phyloP scores from a whole-genome alignment of 2,888 invertebrate species.

The Lissonota sp. region DNA sequence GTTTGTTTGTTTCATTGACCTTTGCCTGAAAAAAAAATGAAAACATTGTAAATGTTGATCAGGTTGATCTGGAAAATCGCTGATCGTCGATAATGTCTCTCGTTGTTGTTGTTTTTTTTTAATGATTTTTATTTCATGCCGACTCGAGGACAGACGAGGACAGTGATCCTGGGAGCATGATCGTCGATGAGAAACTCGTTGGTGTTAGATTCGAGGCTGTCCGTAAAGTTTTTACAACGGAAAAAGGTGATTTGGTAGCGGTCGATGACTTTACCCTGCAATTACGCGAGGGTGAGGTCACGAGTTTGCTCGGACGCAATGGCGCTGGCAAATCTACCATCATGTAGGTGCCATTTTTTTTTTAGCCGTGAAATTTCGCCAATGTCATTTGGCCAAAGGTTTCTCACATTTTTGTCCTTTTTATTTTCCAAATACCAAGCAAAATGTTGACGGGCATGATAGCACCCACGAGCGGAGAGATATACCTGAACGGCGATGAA shows the following conservation, averaged over 20 bases:
- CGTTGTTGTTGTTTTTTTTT: too few species aligned
- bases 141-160: slow-evolving; percentile 73
- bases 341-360: slow-evolving; percentile 89
- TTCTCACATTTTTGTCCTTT: too few species aligned
- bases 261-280: slow-evolving; percentile 91
- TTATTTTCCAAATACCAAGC: too few species aligned
- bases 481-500: slow-evolving; percentile 87
- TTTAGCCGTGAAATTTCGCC: background rate
- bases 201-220: slow-evolving; percentile 92
- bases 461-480: slow-evolving; percentile 90
- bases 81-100: background rate
- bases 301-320: slow-evolving; percentile 94
- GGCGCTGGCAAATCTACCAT: slow-evolving; percentile 97
- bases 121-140: slow-evolving; percentile 35
- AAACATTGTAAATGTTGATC: background rate
- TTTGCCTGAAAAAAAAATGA: background rate
- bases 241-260: slow-evolving; percentile 86
- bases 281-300: slow-evolving; percentile 93
- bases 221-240: slow-evolving; percentile 88
- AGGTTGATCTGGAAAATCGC: background rate
- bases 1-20: slow-evolving; percentile 26
- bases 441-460: slow-evolving; percentile 92
- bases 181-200: slow-evolving; percentile 82
- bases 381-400: background rate
- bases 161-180: slow-evolving; percentile 74